These are phyloP conservation scores for Lepeophtheirus salmonis DNA, from an alignment of 1,140 invertebrate genomes.

Conservation along the genomic window DNA sequence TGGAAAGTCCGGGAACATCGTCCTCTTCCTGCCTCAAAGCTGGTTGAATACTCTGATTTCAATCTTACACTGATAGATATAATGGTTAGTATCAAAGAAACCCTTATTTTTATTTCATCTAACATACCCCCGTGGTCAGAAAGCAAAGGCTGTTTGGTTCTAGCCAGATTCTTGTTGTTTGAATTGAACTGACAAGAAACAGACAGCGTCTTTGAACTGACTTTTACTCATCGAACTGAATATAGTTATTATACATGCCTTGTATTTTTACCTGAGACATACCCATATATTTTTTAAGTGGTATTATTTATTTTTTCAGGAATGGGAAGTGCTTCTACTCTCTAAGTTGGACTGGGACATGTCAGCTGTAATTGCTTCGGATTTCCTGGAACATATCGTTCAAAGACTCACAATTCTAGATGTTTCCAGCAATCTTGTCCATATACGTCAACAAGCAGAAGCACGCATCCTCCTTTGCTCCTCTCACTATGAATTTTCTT, in stretches of 20 bases:
- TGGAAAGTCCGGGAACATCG: constrained; percentile 73
- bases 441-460: constrained; percentile 23
- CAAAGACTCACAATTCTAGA: constrained; percentile 27
- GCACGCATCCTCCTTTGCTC: constrained; percentile 11
- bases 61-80: constrained; percentile 62
- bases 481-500: constrained; percentile 7
- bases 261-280: too few species aligned
- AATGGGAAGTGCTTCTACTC: constrained; percentile 56
- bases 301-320: constrained; percentile 36
- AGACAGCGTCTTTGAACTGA: constrained; percentile 13
- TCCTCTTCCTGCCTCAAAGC: constrained; percentile 51
- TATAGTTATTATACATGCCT: too few species aligned
- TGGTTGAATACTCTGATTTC: constrained; percentile 79
- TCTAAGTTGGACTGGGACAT: constrained; percentile 63
- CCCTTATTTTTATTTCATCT: neutral
- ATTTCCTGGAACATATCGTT: constrained; percentile 53
- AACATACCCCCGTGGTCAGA: neutral
- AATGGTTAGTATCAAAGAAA: constrained; percentile 39
- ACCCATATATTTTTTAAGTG: constrained; percentile 19
- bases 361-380: constrained; percentile 52
- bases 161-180: constrained; percentile 15
- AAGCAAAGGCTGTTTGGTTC: constrained; percentile 16
- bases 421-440: constrained; percentile 2
- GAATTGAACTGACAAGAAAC: constrained; percentile 19
- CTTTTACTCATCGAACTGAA: constrained; percentile 25